Base-by-base conservation (phyloP, 2,797 vertebrate genomes). In the Gymnoscopelus braueri region DNA sequence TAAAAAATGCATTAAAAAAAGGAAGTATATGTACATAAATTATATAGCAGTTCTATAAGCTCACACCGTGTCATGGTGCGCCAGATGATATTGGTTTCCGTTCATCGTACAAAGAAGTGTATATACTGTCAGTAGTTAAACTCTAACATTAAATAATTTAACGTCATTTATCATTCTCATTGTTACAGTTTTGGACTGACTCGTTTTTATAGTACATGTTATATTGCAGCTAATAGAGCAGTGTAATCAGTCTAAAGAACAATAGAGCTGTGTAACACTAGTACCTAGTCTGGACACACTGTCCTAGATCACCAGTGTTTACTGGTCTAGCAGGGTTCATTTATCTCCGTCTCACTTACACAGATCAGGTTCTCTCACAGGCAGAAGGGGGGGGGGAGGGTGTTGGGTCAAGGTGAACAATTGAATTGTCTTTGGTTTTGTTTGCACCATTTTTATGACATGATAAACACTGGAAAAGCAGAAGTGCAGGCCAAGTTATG, bases 281-380 rank as follows among this genome's bases (percentile, higher is more conserved):
- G 86, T 53, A 3, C 77, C 72, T 48, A 5, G 78, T 75, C 77
- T 84, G 87, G 72, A 91, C 83, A 72, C 44, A 0, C 23, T 78
- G 82, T 87, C 78, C 86, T 60, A 58, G 87, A 84, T 82, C 84
- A 81, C 70, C 29, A 81, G 80, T 85, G 77, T 63, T 81, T 83
- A 67, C 65, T 52, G 75, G 65, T 78, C 81, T 82, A 85, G 87
- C 84, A 75, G 26, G 87, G 77, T 80, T 88, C 74, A 71, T 84
- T 88, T 76, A 78, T 76, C 85, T 71, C 56, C 0, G 74, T 88
- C 87, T 93, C 87, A 48, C 84, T 93, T 92, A 89, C 89, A 88
- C 72, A 29, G 87, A 90, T 92, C 81, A 62, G 59, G 68, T 92
- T 92, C 74, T 72, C 67, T 70, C 73, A 55, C 71, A 77, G 24